Evolutionary conservation across 1,140 invertebrate genomes (phyloP), one percentile per base, ranked within the genome.

Genomic region (Tetramorium parvispinum): DNA sequence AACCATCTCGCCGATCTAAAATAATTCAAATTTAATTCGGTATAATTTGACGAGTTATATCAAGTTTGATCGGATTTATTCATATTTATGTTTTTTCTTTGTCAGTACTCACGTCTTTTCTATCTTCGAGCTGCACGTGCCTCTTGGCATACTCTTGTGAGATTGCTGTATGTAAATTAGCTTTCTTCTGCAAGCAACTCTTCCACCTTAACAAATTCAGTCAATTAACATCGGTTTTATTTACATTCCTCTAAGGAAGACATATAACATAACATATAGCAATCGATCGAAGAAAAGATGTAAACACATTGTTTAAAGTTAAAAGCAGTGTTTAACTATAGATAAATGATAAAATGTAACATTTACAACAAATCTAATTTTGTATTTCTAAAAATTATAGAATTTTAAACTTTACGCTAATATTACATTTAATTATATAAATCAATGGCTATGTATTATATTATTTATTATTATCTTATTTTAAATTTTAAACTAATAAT

Each of bases 121-220:
- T 75, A 57, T 37, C 57, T 24, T 57, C 51, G 32, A 40, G 51
- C 13, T 40, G 32, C 3, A 75, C 53, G 11, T 40, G 37, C 57
- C 32, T 55, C 6, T 57, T 75, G 32, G n/a, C 53, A n/a, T 40
- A 75, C 7, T 55, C 51, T 1, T 75, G 13, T 27, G 32, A 75
- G 16, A 75, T 75, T 16, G 71, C 71, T 11, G n/a, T 37, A 6
- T 40, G n/a, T 24, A 75, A 75, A 2, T 75, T 75, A 13, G n/a
- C 8, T 11, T 24, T 3, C 57, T 13, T 40, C 21, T 21, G 13
- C n/a, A 57, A 21, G 4, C 32, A 55, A 16, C 4, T 71, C 16
- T 71, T 53, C 68, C 46, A 71, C 46, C 68, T 71, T 71, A 8
- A 71, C 11, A n/a, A n/a, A 3, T 51, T 10, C 24, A 71, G 1